Percentiles rank a stretch among this genome's conserved stretches.
These are phyloP conservation scores for Molossus molossus DNA, from an alignment of 2,797 vertebrate species.

Conservation along the genomic window DNA sequence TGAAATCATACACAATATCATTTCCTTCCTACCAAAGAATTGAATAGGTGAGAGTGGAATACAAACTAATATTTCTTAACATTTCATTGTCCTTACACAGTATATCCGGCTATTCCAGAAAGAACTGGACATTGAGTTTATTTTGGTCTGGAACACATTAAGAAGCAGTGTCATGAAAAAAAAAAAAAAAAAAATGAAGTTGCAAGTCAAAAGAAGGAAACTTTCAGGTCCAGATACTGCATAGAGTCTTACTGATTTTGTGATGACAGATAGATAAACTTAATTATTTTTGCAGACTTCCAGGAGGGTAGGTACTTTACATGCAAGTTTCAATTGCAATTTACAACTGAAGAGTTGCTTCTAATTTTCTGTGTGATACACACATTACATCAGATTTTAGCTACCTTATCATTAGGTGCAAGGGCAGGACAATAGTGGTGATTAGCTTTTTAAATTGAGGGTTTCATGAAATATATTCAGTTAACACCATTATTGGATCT, in stretches of 20 bases:
- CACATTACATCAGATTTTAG: not conserved
- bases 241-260: not conserved
- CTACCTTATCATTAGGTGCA: not conserved
- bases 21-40: slow-evolving; percentile 65
- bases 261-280: not conserved
- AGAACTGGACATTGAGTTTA: not conserved
- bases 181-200: not conserved
- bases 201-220: not conserved
- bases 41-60: slow-evolving; percentile 53
- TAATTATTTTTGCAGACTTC: not conserved
- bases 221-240: not conserved
- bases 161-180: not conserved
- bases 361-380: not conserved
- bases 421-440: not conserved
- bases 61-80: slow-evolving; percentile 66
- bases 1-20: slow-evolving; percentile 69
- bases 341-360: not conserved
- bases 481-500: not conserved
- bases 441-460: not conserved
- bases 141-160: not conserved
- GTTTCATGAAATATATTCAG: not conserved
- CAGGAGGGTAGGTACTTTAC: not conserved
- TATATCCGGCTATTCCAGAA: not conserved
- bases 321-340: not conserved
- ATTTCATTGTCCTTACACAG: not conserved